These are phyloP conservation scores for Pissodes strobi DNA, from an alignment of 1,140 invertebrate genomes.

Conservation along the genomic window DNA sequence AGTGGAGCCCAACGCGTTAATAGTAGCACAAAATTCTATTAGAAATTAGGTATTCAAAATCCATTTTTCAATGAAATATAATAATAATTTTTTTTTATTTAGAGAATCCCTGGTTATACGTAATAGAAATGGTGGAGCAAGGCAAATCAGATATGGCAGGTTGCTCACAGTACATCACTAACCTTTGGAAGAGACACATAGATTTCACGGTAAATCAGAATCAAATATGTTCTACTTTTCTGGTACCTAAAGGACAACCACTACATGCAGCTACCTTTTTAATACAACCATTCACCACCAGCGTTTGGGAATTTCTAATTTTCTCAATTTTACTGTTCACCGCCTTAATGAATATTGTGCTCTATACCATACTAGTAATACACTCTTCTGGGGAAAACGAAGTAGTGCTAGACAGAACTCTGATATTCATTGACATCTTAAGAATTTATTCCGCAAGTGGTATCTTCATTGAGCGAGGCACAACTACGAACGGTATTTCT, in stretches of 20 bases:
- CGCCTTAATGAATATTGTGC: neutral
- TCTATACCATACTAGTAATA: neutral
- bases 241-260: constrained; percentile 18
- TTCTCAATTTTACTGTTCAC: neutral
- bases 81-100: too few relatives aligned
- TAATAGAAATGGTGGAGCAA: neutral
- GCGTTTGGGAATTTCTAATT: neutral
- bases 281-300: constrained; percentile 2
- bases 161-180: constrained; percentile 17
- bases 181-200: neutral
- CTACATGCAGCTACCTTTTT: constrained; percentile 6
- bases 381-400: neutral
- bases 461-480: neutral
- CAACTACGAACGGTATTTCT: neutral
- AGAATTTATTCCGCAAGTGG: neutral
- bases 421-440: neutral
- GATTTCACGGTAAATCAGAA: constrained; percentile 13
- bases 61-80: too few relatives aligned
- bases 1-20: too few relatives aligned
- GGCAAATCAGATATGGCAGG: constrained; percentile 5
- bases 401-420: neutral
- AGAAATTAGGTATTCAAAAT: too few relatives aligned
- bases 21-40: too few relatives aligned
- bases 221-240: constrained; percentile 13
- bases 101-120: constrained; percentile 14